These are phyloP conservation scores for Ictalurus punctatus DNA, from an alignment of 2,113 vertebrate genomes.

Conservation along the genomic window DNA sequence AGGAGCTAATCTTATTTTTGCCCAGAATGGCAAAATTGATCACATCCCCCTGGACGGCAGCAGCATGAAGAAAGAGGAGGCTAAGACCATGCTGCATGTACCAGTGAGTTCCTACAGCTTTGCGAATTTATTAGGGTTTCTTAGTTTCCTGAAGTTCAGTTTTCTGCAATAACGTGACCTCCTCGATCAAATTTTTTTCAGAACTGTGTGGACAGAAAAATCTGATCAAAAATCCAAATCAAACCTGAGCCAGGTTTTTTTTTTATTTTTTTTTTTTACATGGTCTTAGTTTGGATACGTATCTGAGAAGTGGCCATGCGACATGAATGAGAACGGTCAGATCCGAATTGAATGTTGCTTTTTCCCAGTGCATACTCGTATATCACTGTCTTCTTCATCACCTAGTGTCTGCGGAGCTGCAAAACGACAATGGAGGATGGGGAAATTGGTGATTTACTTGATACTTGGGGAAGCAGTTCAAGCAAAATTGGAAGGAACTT, in stretches of 20 bases:
- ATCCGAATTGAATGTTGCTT: not conserved
- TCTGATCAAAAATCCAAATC: not conserved
- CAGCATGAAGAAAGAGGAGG: constrained; percentile 76
- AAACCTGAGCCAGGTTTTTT: not conserved
- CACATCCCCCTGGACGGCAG: constrained; percentile 80
- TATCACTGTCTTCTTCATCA: not conserved
- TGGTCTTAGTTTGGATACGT: not conserved
- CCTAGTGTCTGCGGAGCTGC: no score
- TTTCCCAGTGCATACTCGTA: not conserved
- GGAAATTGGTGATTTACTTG: not conserved
- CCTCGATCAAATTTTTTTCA: not conserved
- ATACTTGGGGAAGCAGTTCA: not conserved
- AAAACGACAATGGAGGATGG: not conserved
- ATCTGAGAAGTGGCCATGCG: not conserved
- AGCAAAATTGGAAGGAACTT: not conserved
- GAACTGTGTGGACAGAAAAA: not conserved
- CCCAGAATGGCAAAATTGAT: constrained; percentile 91
- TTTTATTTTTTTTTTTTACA: not conserved
- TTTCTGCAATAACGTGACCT: not conserved
- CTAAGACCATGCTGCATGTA: constrained; percentile 81
- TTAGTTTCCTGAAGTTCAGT: not conserved
- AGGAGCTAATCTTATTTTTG: constrained; percentile 85
- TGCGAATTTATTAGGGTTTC: not conserved
- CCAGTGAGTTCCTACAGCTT: constrained; percentile 76
- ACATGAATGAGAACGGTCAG: not conserved